Percentiles rank a stretch among this genome's conserved stretches.
These are phyloP conservation scores for Nestor notabilis DNA, from an alignment of 2,113 vertebrate genomes.

Conservation along the genomic window DNA sequence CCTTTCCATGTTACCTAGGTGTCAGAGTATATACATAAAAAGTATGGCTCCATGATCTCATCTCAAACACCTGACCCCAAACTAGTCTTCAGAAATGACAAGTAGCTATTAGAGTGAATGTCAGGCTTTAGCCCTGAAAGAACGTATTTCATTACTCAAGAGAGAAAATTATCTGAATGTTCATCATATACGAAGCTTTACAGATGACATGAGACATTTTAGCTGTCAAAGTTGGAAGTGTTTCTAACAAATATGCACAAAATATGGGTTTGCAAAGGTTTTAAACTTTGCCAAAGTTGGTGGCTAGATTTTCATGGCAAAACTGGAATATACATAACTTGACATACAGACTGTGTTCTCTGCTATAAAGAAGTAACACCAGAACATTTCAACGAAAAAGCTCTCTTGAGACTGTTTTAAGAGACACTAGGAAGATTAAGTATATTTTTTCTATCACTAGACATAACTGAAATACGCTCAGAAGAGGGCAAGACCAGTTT, in stretches of 20 bases:
- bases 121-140: neutral
- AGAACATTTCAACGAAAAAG: neutral
- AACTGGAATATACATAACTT: neutral
- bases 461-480: neutral
- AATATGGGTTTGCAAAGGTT: neutral
- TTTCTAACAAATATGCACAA: neutral
- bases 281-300: neutral
- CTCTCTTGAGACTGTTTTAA: neutral
- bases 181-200: neutral
- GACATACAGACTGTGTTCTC: neutral
- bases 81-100: neutral
- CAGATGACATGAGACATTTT: neutral
- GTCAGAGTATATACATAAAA: neutral
- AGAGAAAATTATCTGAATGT: constrained; percentile 15
- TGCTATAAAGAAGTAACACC: neutral
- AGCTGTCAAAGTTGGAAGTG: neutral
- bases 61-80: neutral
- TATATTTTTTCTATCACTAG: neutral
- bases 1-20: neutral
- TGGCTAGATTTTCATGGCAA: neutral
- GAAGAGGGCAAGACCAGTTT: neutral
- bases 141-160: neutral
- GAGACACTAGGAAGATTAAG: neutral
- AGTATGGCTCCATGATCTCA: neutral
- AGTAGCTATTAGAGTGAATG: neutral